Percentiles rank a stretch among this genome's conserved stretches.
phyloP scores from a whole-genome alignment of 2,113 vertebrate species.

The Phasianus colchicus region DNA sequence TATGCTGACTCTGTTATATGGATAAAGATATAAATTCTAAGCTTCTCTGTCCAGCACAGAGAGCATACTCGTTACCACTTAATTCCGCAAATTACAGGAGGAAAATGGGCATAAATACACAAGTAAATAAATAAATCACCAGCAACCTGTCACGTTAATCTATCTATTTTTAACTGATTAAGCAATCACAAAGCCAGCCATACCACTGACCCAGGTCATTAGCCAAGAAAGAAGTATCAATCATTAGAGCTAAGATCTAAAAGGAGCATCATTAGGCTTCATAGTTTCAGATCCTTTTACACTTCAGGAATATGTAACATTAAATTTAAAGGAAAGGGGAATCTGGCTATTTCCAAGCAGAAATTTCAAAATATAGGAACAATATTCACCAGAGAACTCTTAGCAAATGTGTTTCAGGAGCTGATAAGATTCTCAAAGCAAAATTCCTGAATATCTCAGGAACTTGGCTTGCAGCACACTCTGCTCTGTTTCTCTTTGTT shows the following conservation, averaged over 20 bases:
- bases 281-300: background rate
- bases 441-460: background rate
- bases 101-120: background rate
- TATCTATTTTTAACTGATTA: background rate
- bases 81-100: background rate
- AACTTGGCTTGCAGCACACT: background rate
- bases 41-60: background rate
- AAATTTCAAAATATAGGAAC: background rate
- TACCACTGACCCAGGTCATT: background rate
- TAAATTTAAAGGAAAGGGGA: background rate
- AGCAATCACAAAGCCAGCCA: background rate
- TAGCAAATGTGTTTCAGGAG: background rate
- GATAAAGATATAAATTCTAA: background rate
- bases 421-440: background rate
- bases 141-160: background rate
- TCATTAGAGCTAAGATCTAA: background rate
- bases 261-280: background rate
- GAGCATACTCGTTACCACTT: rapidly evolving
- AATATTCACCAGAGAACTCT: background rate
- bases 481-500: background rate
- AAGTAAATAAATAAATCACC: background rate
- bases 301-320: background rate
- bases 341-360: background rate
- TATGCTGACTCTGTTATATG: rapidly evolving
- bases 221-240: background rate